These are phyloP conservation scores for Emys orbicularis DNA, from an alignment of 2,797 vertebrate species.

Conservation along the genomic window DNA sequence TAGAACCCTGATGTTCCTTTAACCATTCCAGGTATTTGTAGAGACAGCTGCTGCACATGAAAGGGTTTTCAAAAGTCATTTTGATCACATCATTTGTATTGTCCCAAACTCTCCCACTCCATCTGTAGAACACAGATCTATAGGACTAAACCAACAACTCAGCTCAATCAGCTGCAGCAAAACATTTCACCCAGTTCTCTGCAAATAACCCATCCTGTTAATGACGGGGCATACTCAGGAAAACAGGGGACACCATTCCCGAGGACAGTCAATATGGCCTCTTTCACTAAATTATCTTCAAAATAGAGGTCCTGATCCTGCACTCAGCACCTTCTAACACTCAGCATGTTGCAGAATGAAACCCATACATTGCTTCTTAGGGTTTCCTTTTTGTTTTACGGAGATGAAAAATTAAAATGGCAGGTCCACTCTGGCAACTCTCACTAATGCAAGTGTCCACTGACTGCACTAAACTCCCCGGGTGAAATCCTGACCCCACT, in stretches of 20 bases:
- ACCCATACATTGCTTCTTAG: rapidly evolving
- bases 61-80: not conserved
- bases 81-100: rapidly evolving
- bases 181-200: not conserved
- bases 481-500: not conserved
- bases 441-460: not conserved
- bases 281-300: not conserved
- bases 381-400: not conserved
- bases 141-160: rapidly evolving
- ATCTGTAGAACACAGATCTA: not conserved
- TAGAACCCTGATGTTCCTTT: not conserved
- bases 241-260: not conserved
- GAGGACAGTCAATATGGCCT: rapidly evolving
- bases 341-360: rapidly evolving
- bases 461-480: not conserved
- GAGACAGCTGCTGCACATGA: not conserved
- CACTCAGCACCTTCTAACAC: rapidly evolving
- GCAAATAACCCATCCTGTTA: not conserved
- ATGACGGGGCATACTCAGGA: not conserved
- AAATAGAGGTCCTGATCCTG: not conserved
- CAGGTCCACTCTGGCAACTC: not conserved
- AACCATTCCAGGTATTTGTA: not conserved
- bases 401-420: not conserved
- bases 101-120: not conserved
- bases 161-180: not conserved